These are phyloP conservation scores for Leptinotarsa haldemani DNA, from an alignment of 2,888 invertebrate genomes.

Conservation along the genomic window DNA sequence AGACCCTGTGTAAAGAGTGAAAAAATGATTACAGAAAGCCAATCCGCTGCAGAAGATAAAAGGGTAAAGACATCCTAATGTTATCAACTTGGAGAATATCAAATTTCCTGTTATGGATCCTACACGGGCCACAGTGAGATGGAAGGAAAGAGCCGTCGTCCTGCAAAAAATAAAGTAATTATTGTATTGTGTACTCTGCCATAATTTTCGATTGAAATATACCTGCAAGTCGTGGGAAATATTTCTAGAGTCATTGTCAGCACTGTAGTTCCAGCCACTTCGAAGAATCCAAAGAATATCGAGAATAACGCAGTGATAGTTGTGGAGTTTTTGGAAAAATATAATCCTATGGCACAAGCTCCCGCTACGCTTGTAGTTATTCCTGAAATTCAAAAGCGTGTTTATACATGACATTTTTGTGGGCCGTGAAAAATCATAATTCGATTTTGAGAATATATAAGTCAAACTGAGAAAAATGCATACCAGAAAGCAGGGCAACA, in stretches of 20 bases:
- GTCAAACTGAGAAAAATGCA: background rate
- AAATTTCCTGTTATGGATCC: constrained; percentile 78
- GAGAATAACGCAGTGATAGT: background rate
- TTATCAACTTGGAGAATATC: constrained; percentile 51
- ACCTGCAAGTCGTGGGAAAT: constrained; percentile 19
- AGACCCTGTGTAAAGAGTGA: no score
- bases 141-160: constrained; percentile 76
- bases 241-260: constrained; percentile 16
- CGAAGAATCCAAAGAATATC: background rate
- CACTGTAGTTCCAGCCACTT: constrained; percentile 7
- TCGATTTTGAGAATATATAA: no score
- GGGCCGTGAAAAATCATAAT: no score
- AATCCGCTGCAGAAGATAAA: constrained; percentile 23
- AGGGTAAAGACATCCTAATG: constrained; percentile 28
- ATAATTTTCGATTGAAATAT: background rate
- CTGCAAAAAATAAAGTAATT: constrained; percentile 60
- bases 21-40: constrained; percentile 17
- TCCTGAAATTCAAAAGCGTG: background rate
- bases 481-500: background rate
- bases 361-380: background rate
- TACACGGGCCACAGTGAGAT: constrained; percentile 76
- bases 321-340: background rate
- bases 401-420: no score
- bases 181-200: no score
- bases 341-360: background rate